These are phyloP conservation scores for Dynastes hyllus DNA, from an alignment of 2,888 invertebrate genomes.

Conservation along the genomic window DNA sequence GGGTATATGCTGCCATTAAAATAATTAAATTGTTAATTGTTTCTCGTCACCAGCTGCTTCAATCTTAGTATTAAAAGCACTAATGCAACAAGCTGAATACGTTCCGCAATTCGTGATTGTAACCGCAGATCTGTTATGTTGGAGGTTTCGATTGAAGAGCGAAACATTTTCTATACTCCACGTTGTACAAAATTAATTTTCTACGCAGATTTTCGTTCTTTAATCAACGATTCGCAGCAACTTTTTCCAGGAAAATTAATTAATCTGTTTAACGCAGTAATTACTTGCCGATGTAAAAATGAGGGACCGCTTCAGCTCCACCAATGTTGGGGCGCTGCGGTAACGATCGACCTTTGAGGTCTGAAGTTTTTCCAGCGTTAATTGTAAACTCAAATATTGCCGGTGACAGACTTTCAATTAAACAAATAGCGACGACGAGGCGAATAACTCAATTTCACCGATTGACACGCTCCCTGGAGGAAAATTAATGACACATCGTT, in stretches of 20 bases:
- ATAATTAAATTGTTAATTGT: no score
- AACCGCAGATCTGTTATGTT: no score
- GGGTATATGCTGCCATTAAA: no score
- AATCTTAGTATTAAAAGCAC: no score
- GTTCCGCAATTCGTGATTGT: no score
- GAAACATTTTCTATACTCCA: no score
- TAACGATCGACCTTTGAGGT: constrained; percentile 5
- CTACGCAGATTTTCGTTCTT: constrained; percentile 15
- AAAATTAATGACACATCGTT: constrained; percentile 45
- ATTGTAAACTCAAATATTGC: constrained; percentile 46
- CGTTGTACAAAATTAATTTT: constrained; percentile 12
- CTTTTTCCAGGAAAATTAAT: constrained; percentile 16
- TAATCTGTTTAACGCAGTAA: constrained; percentile 30
- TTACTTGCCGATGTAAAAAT: constrained; percentile 28
- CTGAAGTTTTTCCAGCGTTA: constrained; percentile 24
- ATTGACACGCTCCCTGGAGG: constrained; percentile 25
- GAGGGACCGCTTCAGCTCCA: background rate
- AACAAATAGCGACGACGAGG: constrained; percentile 23
- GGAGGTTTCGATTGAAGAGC: no score
- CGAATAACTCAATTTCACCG: constrained; percentile 28
- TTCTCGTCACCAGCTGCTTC: no score
- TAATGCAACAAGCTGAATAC: no score
- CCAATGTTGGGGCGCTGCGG: background rate
- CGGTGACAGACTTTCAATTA: constrained; percentile 42
- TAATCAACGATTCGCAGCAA: constrained; percentile 13